Base-by-base conservation (phyloP, 2,113 vertebrate species). In the Cryptoleucopteryx plumbea region DNA sequence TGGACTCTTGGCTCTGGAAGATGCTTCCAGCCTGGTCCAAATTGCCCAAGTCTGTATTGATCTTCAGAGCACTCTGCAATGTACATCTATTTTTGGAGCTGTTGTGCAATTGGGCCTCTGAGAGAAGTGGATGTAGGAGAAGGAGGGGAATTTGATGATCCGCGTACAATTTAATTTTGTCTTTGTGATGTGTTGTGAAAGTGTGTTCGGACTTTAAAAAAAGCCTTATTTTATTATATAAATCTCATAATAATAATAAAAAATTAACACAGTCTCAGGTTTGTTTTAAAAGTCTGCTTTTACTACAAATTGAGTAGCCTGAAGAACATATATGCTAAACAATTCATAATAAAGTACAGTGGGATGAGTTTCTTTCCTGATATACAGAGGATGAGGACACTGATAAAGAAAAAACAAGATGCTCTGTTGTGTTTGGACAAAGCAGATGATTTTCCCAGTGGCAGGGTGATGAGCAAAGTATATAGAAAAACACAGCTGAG, bases 1-100 rank as follows among this genome's bases (percentile, higher is more conserved):
- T 82, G 92, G 87, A 82, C 70, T 74, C 66, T 90, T 90, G 92
- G 82, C 93, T 94, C 85, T 93, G 82, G 88, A 78, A 96, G 90
- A 31, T 32, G 11, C 63, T 92, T 93, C 78, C 67, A 16, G 8
- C 71, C 50, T 53, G 26, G 38, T 71, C 89, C 86, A 68, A 83
- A 95, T 95, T 91, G 82, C 71, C 62, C 52, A 77, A n/a, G 74
- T 88, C 78, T 73, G 3, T 88, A 70, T 94, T 29, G 89, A 93
- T 97, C 74, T 91, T 86, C 81, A 73, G 62, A 86, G 71, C 23
- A 19, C 67, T 71, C 81, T 82, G 74, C 80, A 81, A 36, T 47
- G 55, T 31, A 47, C 70, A 21, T 94, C 71, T 96, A 5, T 95
- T 95, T 94, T 85, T 26, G 6, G 78, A 86, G 74, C 58, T 91